A percentile compares a stretch with the other conserved stretches of the same genome.
Conservation (phyloP, 2,888 invertebrate species). For the Laspeyria flexula region DNA sequence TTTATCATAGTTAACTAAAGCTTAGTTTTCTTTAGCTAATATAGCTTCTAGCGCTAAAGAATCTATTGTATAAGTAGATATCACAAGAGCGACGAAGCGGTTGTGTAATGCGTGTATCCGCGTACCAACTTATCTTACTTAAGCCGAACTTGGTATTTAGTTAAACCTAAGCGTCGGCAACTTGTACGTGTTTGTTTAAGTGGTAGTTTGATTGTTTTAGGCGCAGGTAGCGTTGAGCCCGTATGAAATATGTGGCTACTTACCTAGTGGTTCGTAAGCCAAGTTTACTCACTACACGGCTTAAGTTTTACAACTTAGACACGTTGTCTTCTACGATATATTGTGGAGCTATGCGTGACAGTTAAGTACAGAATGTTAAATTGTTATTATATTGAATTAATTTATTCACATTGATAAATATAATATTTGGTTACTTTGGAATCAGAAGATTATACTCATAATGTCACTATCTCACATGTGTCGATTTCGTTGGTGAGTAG, state of each 20-base stretch:
- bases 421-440: too few relatives aligned
- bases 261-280: slow-evolving; percentile 71
- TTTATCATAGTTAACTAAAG: too few relatives aligned
- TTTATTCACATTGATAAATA: too few relatives aligned
- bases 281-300: slow-evolving; percentile 67
- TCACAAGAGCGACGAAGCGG: slow-evolving; percentile 1
- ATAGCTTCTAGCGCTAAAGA: too few relatives aligned
- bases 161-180: slow-evolving; percentile 75
- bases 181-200: slow-evolving; percentile 66
- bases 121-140: slow-evolving; percentile 75
- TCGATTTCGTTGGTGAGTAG: too few relatives aligned
- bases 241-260: slow-evolving; percentile 82
- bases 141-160: slow-evolving; percentile 81
- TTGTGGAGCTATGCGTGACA: slow-evolving; percentile 41
- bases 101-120: slow-evolving; percentile 40
- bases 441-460: too few relatives aligned
- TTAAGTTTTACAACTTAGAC: slow-evolving; percentile 79
- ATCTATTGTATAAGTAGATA: background rate
- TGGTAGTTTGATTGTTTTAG: slow-evolving; percentile 83
- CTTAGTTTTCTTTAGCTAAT: too few relatives aligned
- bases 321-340: slow-evolving; percentile 35
- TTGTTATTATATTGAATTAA: too few relatives aligned
- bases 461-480: too few relatives aligned
- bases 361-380: slow-evolving; percentile 5
- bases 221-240: slow-evolving; percentile 77